Conservation (phyloP, 2,888 invertebrate species). For the Idaea biselata region DNA sequence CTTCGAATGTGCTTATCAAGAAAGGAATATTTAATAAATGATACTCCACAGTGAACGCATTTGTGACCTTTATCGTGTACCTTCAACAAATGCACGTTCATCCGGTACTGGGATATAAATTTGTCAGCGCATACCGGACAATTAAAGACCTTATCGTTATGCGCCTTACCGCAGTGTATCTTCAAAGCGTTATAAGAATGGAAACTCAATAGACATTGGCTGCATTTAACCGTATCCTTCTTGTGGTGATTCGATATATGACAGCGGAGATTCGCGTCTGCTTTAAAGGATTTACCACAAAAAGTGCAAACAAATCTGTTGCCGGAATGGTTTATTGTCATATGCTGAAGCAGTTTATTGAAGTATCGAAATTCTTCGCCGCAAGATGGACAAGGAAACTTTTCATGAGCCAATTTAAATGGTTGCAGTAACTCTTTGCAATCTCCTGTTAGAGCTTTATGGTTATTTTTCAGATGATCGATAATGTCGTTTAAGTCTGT, state of each 20-base stretch:
- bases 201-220: constrained; percentile 14
- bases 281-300: constrained; percentile 19
- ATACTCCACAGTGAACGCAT: constrained; percentile 53
- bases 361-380: constrained; percentile 18
- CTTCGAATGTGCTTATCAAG: constrained; percentile 59
- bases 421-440: constrained; percentile 14
- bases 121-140: constrained; percentile 56
- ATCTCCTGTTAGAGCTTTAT: constrained; percentile 21
- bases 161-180: constrained; percentile 15
- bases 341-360: constrained; percentile 14
- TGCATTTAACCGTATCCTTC: constrained; percentile 12
- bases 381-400: constrained; percentile 20
- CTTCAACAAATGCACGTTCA: constrained; percentile 53
- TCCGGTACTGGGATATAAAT: constrained; percentile 53
- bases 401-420: constrained; percentile 20
- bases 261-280: constrained; percentile 6
- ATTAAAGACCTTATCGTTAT: constrained; percentile 26
- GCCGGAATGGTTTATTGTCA: constrained; percentile 15
- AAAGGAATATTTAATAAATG: constrained; percentile 57
- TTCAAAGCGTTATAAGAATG: constrained; percentile 7
- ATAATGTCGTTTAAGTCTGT: constrained; percentile 15
- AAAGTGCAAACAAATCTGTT: constrained; percentile 16
- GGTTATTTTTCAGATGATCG: constrained; percentile 24
- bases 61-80: constrained; percentile 55
- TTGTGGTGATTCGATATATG: constrained; percentile 17